These are phyloP conservation scores for Lepidostoma basale DNA, from an alignment of 1,140 invertebrate species.

Conservation along the genomic window DNA sequence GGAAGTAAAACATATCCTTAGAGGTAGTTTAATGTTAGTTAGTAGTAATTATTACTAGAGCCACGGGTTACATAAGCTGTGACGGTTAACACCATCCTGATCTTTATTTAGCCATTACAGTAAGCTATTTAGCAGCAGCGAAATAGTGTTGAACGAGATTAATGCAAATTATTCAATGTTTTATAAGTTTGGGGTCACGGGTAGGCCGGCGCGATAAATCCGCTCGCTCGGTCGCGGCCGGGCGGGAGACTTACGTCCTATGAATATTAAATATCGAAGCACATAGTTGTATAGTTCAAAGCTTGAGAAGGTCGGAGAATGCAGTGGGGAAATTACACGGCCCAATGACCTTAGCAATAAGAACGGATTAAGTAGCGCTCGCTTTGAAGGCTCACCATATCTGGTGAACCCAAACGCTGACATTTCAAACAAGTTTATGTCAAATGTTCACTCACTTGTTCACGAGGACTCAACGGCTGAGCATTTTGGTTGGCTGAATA, in stretches of 20 bases:
- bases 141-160: conserved; percentile 3
- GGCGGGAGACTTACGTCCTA: neutral
- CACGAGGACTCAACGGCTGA: conserved; percentile 28
- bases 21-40: too few species aligned
- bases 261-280: conserved; percentile 40
- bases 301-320: conserved; percentile 40
- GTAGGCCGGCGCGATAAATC: neutral
- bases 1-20: too few species aligned
- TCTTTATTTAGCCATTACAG: conserved; percentile 14
- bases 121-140: neutral
- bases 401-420: conserved; percentile 45
- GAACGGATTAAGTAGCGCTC: conserved; percentile 44
- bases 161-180: conserved; percentile 20
- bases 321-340: conserved; percentile 44
- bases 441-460: conserved; percentile 40
- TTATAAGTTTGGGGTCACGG: conserved; percentile 8
- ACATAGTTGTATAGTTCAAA: conserved; percentile 36
- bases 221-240: neutral
- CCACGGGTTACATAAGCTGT: neutral
- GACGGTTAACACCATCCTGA: conserved; percentile 1
- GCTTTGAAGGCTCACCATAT: conserved; percentile 40
- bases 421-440: conserved; percentile 45
- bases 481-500: conserved; percentile 44
- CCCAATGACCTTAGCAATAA: conserved; percentile 44
- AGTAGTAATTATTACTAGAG: too few species aligned